A percentile compares a stretch with the other conserved stretches of the same genome.
These are phyloP conservation scores for Temnothorax ravouxi DNA, from an alignment of 2,888 invertebrate species.

Conservation along the genomic window DNA sequence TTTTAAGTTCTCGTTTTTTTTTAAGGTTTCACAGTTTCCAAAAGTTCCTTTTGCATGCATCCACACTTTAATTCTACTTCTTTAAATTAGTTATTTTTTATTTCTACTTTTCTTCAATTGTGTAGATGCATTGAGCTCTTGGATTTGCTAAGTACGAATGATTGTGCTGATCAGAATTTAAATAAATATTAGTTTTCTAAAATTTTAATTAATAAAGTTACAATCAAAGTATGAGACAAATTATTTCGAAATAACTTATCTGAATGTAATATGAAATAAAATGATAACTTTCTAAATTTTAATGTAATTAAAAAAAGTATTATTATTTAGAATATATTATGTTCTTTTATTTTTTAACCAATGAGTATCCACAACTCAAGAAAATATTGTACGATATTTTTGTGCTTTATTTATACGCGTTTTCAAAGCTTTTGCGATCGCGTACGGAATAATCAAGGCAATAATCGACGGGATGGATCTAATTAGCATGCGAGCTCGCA, in stretches of 20 bases:
- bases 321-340: neutral
- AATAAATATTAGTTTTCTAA: neutral
- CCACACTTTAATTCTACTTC: neutral
- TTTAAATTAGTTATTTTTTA: neutral
- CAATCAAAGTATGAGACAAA: neutral
- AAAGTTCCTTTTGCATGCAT: neutral
- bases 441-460: neutral
- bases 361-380: neutral
- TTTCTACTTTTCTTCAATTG: neutral
- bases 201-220: neutral
- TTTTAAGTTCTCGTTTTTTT: neutral
- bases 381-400: neutral
- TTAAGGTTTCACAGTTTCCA: neutral
- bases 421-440: neutral
- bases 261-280: too few relatives aligned
- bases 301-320: too few relatives aligned
- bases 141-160: too few relatives aligned
- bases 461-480: conserved; percentile 27
- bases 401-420: neutral
- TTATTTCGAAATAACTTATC: neutral
- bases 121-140: neutral
- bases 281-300: too few relatives aligned
- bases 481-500: conserved; percentile 14
- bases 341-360: neutral
- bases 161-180: neutral